A percentile compares a stretch with the other conserved stretches of the same genome.
Evolutionary conservation across 2,888 invertebrate species (phyloP).

Genomic region (Nephrotoma flavescens): DNA sequence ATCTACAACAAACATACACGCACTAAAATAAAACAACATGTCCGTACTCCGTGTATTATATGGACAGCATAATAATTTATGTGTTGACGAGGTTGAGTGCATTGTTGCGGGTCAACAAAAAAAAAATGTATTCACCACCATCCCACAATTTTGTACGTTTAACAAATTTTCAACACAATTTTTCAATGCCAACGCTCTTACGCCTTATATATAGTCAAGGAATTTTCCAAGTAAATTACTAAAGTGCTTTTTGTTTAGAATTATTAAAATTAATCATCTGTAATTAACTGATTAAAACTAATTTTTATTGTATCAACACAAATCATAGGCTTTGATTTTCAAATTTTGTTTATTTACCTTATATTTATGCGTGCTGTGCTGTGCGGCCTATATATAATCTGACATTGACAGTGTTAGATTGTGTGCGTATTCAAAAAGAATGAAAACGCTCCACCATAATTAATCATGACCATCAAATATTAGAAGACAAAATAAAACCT

Average conservation of each 20-base stretch:
- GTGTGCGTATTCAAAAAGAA: not conserved
- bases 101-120: not conserved
- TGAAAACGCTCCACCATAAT: not conserved
- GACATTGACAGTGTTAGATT: not conserved
- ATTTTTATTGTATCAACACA: not conserved
- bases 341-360: not conserved
- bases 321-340: not conserved
- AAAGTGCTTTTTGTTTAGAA: not conserved
- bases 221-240: no score
- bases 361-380: not conserved
- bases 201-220: not conserved
- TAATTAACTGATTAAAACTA: not conserved
- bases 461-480: not conserved
- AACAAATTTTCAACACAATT: no score
- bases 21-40: not conserved
- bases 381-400: not conserved
- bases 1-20: not conserved
- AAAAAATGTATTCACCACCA: not conserved
- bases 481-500: not conserved
- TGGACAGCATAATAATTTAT: not conserved
- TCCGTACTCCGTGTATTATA: not conserved
- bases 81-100: not conserved
- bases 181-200: not conserved
- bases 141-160: no score
- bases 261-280: not conserved